Evolutionary conservation across 2,113 vertebrate species (phyloP).

Genomic region (Menura novaehollandiae): DNA sequence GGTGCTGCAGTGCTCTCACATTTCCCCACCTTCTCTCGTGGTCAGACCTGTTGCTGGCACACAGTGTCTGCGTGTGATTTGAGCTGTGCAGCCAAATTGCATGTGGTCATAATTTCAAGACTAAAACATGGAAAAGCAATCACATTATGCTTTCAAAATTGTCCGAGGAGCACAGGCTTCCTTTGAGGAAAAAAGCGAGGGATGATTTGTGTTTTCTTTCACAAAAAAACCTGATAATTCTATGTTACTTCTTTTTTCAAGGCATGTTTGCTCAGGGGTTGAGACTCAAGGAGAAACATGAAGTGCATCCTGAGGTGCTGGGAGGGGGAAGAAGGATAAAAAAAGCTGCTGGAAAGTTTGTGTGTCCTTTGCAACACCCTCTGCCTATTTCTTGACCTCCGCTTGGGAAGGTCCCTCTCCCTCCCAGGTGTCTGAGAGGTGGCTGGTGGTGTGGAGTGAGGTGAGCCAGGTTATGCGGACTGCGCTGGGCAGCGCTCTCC

Average conservation of each 20-base stretch:
- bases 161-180: background rate
- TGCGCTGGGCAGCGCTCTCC: background rate
- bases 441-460: background rate
- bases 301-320: background rate
- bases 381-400: background rate
- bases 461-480: fast-evolving
- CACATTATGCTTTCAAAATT: background rate
- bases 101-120: background rate
- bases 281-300: background rate
- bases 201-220: background rate
- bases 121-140: background rate
- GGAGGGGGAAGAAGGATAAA: background rate
- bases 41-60: background rate
- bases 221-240: background rate
- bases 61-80: background rate
- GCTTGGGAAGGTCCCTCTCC: background rate
- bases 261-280: fast-evolving
- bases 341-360: background rate
- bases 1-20: background rate
- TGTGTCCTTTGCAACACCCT: background rate
- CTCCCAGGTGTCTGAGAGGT: fast-evolving
- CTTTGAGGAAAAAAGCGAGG: background rate
- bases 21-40: fast-evolving
- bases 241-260: background rate
- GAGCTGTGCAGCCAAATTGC: background rate